Evolutionary conservation across 2,797 vertebrate species (phyloP), one percentile per base, ranked within the genome.

Genomic region (Onychomys torridus): DNA sequence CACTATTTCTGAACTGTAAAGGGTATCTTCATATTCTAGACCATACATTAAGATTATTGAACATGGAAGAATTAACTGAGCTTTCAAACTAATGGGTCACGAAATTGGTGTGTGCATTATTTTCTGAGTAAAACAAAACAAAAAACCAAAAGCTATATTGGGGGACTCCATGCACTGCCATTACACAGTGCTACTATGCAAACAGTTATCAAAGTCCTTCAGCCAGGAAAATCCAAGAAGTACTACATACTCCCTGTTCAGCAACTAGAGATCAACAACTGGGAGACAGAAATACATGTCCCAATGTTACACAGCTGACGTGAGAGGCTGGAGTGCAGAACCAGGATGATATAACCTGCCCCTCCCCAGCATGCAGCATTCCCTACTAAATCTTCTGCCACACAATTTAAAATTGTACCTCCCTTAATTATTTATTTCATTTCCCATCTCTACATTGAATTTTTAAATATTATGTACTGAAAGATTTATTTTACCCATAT

Each of bases 351-450:
- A 19, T 67, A 25, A 23, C 32, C 32, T 67, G 32, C 14, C 6
- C 84, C 49, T 96, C 13, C 71, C 43, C 23, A 77, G 17, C 37
- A n/a, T 78, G 27, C 57, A 88, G 73, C 6, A n/a, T 25, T 34
- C 63, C 40, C 55, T 63, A 16, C 55, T 23, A 76, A 91, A 76
- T 43, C 32, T 92, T 57, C 82, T 25, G 61, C 1, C 2, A 25
- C 27, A 14, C 52, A 16, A 71, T 83, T 92, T 95, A 91, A 94
- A 89, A 75, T 25, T 46, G 12, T 9, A 92, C 52, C 34, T 84
- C 14, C 43, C 21, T 19, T 49, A 52, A 84, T 1, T 84, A 10
- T 85, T 71, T 19, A 93, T 82, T 96, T 92, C 55, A 63, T 37
- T 95, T 40, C 79, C 10, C 17, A 40, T 34, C 16, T 88, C 13